Evolutionary conservation across 2,888 invertebrate species (phyloP).

Genomic region (Mantis religiosa): DNA sequence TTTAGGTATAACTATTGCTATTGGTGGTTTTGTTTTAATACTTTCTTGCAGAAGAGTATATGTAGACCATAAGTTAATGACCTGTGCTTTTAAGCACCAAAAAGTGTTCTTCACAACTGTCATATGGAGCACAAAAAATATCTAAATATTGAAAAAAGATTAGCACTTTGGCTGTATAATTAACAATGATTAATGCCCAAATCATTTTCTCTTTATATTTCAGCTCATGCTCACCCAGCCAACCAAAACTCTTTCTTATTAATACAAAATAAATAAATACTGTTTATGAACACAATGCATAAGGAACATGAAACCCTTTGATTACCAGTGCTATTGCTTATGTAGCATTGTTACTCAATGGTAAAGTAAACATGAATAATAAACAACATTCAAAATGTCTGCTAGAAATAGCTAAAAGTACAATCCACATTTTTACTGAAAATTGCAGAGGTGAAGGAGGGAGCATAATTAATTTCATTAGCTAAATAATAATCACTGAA

Average conservation of each 20-base stretch:
- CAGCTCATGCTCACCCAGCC: neutral
- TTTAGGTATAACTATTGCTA: neutral
- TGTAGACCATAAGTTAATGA: neutral
- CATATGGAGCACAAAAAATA: neutral
- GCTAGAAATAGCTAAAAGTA: neutral
- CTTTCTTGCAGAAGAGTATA: neutral
- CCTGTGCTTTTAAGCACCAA: neutral
- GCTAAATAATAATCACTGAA: no score
- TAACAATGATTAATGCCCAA: neutral
- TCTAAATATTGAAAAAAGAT: neutral
- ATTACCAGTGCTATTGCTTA: neutral
- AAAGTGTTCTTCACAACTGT: neutral
- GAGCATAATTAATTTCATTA: no score
- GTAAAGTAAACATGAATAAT: neutral
- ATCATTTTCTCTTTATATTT: neutral
- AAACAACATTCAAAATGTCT: neutral
- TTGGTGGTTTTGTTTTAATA: neutral
- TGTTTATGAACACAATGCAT: neutral
- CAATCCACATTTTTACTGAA: neutral
- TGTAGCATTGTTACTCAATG: neutral
- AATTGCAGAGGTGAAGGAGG: no score
- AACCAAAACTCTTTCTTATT: neutral
- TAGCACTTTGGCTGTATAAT: neutral
- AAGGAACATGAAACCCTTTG: neutral
- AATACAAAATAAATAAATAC: neutral